Evolutionary conservation across 2,888 invertebrate genomes (phyloP), one percentile per base, ranked within the genome.

Genomic region (Esperia sulphurella): DNA sequence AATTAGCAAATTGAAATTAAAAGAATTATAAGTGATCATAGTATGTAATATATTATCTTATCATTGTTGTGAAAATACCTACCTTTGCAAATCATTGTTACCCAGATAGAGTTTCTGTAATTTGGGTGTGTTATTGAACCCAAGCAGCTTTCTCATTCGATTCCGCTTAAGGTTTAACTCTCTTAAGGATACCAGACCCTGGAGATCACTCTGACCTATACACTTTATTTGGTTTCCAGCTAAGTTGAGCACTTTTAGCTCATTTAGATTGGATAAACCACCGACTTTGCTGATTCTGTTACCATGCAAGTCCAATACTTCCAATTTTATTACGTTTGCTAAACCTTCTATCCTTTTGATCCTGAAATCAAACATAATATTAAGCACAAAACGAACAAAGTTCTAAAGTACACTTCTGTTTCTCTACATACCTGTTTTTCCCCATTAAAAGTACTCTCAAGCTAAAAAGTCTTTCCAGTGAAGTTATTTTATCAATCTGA

Each of bases 301-400:
- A 30, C 97, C 97, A 79, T 98, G 98, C 57, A 98, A 90, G 85
- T 98, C 98, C 53, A 98, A 84, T 8, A 98, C 97, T 83, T 98
- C 97, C 54, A 98, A 80, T 63, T 96, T 95, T 30, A 91, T 75
- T 45, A 96, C 82, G 53, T 90, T 91, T 52, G 93, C 91, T 49
- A 97, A 83, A 0, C 95, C 95, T 79, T 96, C 96, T 53, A 96
- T 94, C 70, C 92, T 92, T 68, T 92, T 94, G 51, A 96, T 93
- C 78, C 96, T 95, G 81, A 43, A 91, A 90, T 21, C 21, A 5
- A 48, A 28, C 6, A n/a, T n/a, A 28, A 39, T 46, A n/a, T 35
- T 21, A 28, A 14, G 3, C 12, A 5, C 21, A 21, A 2, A 21
- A 21, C 21, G 21, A 3, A 21, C n/a, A n/a, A n/a, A 37, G 3